A percentile compares a stretch with the other conserved stretches of the same genome.
phyloP scores from a whole-genome alignment of 2,113 vertebrate genomes.

The Sebastes fasciatus region DNA sequence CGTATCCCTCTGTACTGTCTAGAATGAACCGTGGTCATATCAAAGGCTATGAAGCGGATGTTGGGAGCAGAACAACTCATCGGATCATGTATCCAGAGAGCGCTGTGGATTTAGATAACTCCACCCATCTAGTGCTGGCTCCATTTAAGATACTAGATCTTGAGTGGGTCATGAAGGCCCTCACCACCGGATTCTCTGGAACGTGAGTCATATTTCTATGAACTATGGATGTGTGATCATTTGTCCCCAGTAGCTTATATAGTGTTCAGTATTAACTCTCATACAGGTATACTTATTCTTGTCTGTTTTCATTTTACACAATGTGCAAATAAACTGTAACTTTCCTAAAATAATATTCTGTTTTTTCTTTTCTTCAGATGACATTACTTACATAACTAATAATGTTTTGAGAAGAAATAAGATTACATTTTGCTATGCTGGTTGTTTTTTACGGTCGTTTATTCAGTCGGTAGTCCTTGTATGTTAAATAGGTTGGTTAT shows the following conservation, averaged over 20 bases:
- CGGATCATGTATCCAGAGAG: conserved; percentile 62
- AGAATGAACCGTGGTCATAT: conserved; percentile 14
- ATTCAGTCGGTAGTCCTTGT: no score
- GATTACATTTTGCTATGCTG: no score
- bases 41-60: conserved; percentile 47
- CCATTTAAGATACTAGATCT: conserved; percentile 63
- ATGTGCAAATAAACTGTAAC: no score
- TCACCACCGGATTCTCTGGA: conserved; percentile 16
- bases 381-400: no score
- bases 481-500: no score
- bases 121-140: conserved; percentile 54
- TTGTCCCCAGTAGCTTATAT: background rate
- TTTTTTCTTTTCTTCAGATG: no score
- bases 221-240: background rate
- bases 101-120: conserved; percentile 20
- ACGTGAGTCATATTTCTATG: conserved; percentile 21
- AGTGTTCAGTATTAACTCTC: no score
- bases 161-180: conserved; percentile 38
- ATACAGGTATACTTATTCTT: no score
- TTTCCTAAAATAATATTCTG: no score
- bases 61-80: conserved; percentile 61
- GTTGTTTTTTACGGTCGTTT: no score
- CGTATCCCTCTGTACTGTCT: background rate
- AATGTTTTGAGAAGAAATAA: no score
- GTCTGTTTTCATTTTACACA: no score